A percentile compares a stretch with the other conserved stretches of the same genome.
Conservation (phyloP, 2,888 invertebrate species). For the Digitonthophagus gazella region DNA sequence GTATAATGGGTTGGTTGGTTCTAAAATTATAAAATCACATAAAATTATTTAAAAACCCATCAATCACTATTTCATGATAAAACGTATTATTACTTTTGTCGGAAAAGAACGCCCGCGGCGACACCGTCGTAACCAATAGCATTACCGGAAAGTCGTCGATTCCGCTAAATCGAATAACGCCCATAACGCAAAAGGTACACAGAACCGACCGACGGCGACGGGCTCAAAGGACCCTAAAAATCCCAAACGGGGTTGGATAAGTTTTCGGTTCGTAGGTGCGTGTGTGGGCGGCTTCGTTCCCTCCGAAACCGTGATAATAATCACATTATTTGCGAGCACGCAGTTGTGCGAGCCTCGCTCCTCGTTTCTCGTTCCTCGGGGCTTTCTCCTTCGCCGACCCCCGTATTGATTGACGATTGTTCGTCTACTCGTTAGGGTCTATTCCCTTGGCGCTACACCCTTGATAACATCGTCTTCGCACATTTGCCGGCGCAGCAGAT, state of each 20-base stretch:
- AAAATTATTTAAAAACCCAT: no score
- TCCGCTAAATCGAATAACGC: slow-evolving; percentile 9
- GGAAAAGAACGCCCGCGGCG: neutral
- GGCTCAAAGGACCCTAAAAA: slow-evolving; percentile 2
- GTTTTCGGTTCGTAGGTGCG: slow-evolving; percentile 6
- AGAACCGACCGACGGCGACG: slow-evolving; percentile 5
- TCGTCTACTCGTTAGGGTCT: slow-evolving; percentile 45
- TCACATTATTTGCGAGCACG: slow-evolving; percentile 44
- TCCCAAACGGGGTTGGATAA: neutral
- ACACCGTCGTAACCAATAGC: neutral
- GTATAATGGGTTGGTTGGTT: no score
- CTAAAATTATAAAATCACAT: no score
- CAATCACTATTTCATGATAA: neutral
- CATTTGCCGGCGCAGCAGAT: slow-evolving; percentile 6
- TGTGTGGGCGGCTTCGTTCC: slow-evolving; percentile 7
- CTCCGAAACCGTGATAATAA: slow-evolving; percentile 38
- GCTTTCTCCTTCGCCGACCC: slow-evolving; percentile 31
- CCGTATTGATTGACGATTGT: slow-evolving; percentile 48
- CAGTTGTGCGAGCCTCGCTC: slow-evolving; percentile 35
- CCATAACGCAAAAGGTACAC: slow-evolving; percentile 13
- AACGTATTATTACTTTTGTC: neutral
- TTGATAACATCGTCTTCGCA: slow-evolving; percentile 3
- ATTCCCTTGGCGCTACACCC: slow-evolving; percentile 37
- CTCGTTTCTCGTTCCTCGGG: slow-evolving; percentile 24
- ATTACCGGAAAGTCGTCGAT: slow-evolving; percentile 1